Conservation (phyloP, 2,113 vertebrate genomes). For the Microcebus ravelobensis region DNA sequence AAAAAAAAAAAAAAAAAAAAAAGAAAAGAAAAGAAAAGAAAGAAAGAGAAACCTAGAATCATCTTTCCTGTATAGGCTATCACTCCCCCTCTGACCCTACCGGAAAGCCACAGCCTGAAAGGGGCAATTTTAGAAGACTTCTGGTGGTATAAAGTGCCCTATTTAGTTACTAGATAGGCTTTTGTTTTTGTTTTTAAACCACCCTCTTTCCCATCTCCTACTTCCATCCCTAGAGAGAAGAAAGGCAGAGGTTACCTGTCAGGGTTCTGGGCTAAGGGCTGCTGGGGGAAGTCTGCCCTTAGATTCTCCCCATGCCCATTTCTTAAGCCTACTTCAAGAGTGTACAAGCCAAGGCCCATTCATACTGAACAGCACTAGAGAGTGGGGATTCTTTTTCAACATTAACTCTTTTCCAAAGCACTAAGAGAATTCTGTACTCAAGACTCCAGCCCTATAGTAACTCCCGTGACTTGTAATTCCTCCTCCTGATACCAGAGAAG, state of each 20-base stretch:
- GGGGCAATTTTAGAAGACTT: background rate
- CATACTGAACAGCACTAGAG: background rate
- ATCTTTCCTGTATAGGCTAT: background rate
- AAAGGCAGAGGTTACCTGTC: background rate
- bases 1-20: background rate
- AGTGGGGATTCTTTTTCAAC: background rate
- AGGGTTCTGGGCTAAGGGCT: background rate
- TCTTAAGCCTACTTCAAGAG: background rate
- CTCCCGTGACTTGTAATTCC: background rate
- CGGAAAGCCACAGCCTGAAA: background rate
- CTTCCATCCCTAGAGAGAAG: background rate
- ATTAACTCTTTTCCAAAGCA: conserved; percentile 9
- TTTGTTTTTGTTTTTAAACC: background rate
- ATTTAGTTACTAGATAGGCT: background rate
- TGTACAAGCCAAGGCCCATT: background rate
- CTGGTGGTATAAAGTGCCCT: background rate
- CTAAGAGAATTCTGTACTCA: background rate
- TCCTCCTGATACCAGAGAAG: background rate
- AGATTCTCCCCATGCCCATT: background rate
- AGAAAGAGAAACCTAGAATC: background rate
- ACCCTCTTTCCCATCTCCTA: background rate
- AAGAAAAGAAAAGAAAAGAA: background rate
- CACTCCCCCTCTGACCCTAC: too few relatives aligned
- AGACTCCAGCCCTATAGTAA: background rate
- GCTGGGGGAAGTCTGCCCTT: background rate